A percentile compares a stretch with the other conserved stretches of the same genome.
These are phyloP conservation scores for Columba guinea DNA, from an alignment of 2,797 vertebrate genomes.

Conservation along the genomic window DNA sequence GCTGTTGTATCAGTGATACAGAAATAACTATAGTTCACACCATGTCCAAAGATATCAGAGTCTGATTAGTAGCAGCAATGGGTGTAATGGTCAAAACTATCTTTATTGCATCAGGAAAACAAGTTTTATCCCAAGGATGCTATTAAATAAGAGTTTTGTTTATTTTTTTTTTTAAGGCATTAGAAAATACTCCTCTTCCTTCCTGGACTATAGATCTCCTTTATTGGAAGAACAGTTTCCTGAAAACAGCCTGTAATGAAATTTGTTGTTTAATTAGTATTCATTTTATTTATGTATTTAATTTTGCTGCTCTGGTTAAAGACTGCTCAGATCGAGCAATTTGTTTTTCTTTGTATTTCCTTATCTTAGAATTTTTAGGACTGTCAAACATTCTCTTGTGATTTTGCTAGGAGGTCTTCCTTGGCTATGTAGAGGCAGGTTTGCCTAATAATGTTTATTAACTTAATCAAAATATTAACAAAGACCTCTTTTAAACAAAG, in stretches of 20 bases:
- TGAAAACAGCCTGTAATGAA: conserved; percentile 27
- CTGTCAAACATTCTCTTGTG: neutral
- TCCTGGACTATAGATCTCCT: conserved; percentile 18
- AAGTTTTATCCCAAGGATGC: neutral
- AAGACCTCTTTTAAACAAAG: conserved; percentile 56
- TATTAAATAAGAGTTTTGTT: neutral
- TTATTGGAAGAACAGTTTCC: conserved; percentile 19
- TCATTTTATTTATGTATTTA: conserved; percentile 53
- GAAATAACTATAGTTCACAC: conserved; percentile 32
- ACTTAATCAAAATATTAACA: conserved; percentile 61
- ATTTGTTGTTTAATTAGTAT: conserved; percentile 44
- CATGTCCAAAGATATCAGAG: neutral
- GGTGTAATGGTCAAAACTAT: neutral
- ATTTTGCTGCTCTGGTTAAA: conserved; percentile 20
- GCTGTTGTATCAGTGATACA: conserved; percentile 29
- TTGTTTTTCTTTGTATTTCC: neutral
- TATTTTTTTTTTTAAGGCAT: neutral
- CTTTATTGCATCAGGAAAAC: neutral
- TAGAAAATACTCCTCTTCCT: conserved; percentile 9
- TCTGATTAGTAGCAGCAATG: neutral
- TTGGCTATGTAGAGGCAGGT: conserved; percentile 11
- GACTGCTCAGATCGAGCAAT: neutral
- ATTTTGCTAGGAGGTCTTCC: conserved; percentile 29
- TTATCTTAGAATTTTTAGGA: neutral
- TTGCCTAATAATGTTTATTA: conserved; percentile 56